Evolutionary conservation across 2,888 invertebrate genomes (phyloP), one percentile per base, ranked within the genome.

Genomic region (Candidula unifasciata): DNA sequence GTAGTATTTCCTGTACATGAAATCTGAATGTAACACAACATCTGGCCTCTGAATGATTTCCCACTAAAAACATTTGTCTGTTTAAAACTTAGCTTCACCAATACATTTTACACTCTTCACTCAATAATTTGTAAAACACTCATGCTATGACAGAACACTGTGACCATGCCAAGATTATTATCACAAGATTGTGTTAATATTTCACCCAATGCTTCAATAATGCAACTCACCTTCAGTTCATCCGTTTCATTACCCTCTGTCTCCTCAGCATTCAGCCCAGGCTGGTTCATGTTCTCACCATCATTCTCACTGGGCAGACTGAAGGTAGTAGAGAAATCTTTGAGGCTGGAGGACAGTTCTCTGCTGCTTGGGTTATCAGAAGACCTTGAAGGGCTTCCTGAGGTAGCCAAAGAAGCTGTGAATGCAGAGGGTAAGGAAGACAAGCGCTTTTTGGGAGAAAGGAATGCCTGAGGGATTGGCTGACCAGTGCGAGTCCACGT

Each of bases 201-300:
- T 60, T 60, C 60, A 60, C 18, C 21, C 18, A 60, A 13, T 18
- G 2, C 60, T 60, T 54, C 21, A 13, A 54, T 52, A 54, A 54
- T 35, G 27, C 5, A 60, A 73, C 66, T 74, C 85, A 93, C 93
- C 92, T 93, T 93, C 33, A 90, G 89, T 87, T 93, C 93, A 89
- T 93, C 93, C 21, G 93, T 93, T 86, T 93, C 93, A 88, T 93
- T 92, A 83, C 89, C 87, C 64, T 87, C 85, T 5, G 90, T 88
- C 68, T 88, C 88, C 77, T 88, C 86, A n/a, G 86, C 81, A 6
- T 88, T 85, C 80, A 85, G 66, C 52, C 85, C 84, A n/a, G 54
- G n/a, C 33, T 77, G 68, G 13, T 37, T 27, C 8, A 69, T 8
- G 27, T 2, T 5, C 33, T 33, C 69, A 69, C 69, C 24, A 6